Evolutionary conservation across 2,888 invertebrate species (phyloP).

Genomic region (Rhynchonema sp.): DNA sequence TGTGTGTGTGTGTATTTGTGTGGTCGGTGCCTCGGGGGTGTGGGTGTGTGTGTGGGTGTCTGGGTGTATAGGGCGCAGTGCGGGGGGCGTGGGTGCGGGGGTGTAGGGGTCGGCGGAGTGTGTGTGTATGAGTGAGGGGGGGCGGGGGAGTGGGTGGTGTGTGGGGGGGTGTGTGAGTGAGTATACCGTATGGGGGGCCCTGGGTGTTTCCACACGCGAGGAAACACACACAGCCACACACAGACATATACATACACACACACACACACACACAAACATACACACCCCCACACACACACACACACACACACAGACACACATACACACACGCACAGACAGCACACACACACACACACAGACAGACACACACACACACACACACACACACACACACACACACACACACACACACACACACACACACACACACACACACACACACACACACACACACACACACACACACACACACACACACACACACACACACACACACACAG

Average conservation of each 20-base stretch:
- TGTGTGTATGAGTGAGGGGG: too few relatives aligned
- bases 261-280: background rate
- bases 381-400: background rate
- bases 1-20: too few relatives aligned
- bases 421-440: background rate
- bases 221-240: background rate
- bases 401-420: background rate
- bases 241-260: background rate
- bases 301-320: background rate
- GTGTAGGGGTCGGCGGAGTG: too few relatives aligned
- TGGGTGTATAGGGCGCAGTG: too few relatives aligned
- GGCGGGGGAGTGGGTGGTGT: too few relatives aligned
- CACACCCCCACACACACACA: conserved; percentile 1
- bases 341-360: background rate
- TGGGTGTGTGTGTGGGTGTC: too few relatives aligned
- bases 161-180: too few relatives aligned
- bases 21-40: too few relatives aligned
- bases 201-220: background rate
- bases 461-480: conserved; percentile 1
- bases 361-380: background rate
- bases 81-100: too few relatives aligned
- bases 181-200: too few relatives aligned
- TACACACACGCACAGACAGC: background rate
- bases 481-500: background rate
- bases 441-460: background rate